phyloP scores from a whole-genome alignment of 2,888 invertebrate species.

The Cremastinae sp. region DNA sequence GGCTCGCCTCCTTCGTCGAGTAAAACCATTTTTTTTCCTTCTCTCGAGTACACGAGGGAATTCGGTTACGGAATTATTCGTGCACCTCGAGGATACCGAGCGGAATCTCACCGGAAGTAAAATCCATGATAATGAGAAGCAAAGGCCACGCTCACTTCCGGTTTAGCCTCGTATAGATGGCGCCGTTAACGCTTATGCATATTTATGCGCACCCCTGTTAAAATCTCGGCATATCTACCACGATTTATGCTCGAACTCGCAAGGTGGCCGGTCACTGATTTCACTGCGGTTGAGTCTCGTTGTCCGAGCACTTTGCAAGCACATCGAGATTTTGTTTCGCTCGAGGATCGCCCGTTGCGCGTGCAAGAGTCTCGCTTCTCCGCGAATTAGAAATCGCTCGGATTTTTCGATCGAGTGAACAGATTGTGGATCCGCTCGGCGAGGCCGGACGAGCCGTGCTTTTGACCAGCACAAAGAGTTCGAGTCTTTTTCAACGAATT shows the following conservation, averaged over 20 bases:
- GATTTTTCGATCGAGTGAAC: conserved; percentile 64
- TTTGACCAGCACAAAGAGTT: conserved; percentile 20
- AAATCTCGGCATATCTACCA: conserved; percentile 12
- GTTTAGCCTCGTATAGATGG: conserved; percentile 3
- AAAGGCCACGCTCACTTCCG: conserved; percentile 30
- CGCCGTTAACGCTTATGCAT: conserved; percentile 5
- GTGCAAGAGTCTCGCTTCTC: conserved; percentile 14
- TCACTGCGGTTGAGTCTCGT: no score
- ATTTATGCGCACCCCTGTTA: background rate
- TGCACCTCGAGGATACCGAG: background rate
- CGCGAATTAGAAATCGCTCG: conserved; percentile 63
- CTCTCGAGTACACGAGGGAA: background rate
- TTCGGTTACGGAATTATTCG: background rate
- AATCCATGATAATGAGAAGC: conserved; percentile 30
- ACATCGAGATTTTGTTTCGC: conserved; percentile 3
- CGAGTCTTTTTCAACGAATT: no score
- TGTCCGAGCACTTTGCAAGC: background rate
- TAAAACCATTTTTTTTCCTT: conserved; percentile 32
- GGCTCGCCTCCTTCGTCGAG: conserved; percentile 24
- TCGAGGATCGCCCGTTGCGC: conserved; percentile 5
- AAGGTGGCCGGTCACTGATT: conserved; percentile 49
- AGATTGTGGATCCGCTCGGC: conserved; percentile 48
- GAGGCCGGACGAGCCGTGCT: conserved; percentile 42
- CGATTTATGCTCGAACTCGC: conserved; percentile 23
- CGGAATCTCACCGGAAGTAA: conserved; percentile 38